phyloP scores from a whole-genome alignment of 2,797 vertebrate genomes.

The Cephalopachus bancanus region DNA sequence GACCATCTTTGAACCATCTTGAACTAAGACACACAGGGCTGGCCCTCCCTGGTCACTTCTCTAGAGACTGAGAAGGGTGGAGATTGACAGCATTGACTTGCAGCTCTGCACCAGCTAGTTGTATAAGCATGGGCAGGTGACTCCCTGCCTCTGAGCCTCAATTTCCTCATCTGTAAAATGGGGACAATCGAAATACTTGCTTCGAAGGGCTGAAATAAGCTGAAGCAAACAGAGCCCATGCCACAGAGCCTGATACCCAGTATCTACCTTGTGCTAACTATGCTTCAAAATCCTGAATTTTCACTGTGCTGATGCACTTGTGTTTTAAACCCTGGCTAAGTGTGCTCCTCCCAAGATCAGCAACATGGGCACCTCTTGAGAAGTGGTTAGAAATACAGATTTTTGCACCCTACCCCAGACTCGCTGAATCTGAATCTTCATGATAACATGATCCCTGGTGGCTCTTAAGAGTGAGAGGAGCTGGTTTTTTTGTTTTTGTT shows the following conservation, averaged over 20 bases:
- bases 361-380: accelerated
- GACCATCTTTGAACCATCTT: background rate
- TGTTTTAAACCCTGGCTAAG: background rate
- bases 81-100: background rate
- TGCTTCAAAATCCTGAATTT: background rate
- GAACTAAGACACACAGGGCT: background rate
- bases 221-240: background rate
- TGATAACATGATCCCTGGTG: background rate
- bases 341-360: background rate
- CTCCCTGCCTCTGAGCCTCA: background rate
- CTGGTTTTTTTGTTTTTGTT: background rate
- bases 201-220: background rate
- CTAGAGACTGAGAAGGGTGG: background rate
- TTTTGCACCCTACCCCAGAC: background rate
- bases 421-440: background rate
- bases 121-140: accelerated
- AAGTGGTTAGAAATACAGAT: background rate
- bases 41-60: background rate
- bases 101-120: background rate
- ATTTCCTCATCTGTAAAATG: background rate
- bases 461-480: too few species aligned
- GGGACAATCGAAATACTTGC: background rate
- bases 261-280: too few species aligned
- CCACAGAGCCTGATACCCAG: background rate
- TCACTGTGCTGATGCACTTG: background rate